Conservation (phyloP, 30 jellyfish, hydroid and myxozoan species). For the Aurelia sp. region DNA sequence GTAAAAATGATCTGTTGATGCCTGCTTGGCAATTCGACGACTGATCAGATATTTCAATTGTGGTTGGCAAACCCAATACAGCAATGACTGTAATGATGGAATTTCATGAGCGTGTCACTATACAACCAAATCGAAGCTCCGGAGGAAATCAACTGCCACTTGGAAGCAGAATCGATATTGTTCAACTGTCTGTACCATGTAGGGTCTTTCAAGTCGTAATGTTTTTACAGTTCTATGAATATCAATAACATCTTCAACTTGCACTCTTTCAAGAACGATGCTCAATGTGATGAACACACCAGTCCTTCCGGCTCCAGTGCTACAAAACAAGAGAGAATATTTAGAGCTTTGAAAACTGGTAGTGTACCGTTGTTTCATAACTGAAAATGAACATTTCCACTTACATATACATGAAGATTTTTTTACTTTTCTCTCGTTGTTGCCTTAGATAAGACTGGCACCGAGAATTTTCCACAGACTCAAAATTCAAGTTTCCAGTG, state of each 20-base stretch:
- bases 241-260: conserved; percentile 80
- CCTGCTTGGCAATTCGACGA: no score
- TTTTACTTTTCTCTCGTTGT: no score
- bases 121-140: conserved; percentile 76
- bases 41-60: no score
- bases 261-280: conserved; percentile 86
- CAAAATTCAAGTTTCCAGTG: no score
- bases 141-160: conserved; percentile 77
- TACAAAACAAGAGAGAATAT: conserved; percentile 13
- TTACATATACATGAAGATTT: no score
- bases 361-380: no score
- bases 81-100: neutral
- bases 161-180: conserved; percentile 92
- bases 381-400: no score
- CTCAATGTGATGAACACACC: conserved; percentile 90
- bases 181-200: conserved; percentile 89
- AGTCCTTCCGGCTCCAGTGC: conserved; percentile 93
- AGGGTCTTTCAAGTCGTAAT: conserved; percentile 87
- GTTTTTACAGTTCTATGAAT: conserved; percentile 88
- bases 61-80: no score
- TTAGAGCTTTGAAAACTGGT: neutral
- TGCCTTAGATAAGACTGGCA: no score
- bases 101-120: neutral
- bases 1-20: no score
- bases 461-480: no score